These are phyloP conservation scores for Drosophila trapezifrons DNA, from an alignment of 1,140 invertebrate genomes.

Conservation along the genomic window DNA sequence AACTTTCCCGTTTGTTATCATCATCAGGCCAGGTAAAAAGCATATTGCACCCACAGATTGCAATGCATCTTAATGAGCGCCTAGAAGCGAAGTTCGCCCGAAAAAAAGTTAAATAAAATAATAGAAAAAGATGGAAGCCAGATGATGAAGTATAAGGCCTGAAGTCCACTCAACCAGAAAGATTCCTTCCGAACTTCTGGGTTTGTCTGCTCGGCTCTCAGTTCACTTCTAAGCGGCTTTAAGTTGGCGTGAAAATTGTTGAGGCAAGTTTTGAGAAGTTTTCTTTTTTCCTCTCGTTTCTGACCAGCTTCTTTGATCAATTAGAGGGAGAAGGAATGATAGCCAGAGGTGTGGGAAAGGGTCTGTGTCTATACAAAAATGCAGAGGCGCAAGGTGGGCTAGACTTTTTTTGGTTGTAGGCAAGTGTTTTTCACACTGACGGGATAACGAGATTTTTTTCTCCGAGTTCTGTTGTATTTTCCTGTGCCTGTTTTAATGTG, in stretches of 20 bases:
- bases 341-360: slow-evolving; percentile 2
- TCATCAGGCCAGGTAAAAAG: slow-evolving; percentile 38
- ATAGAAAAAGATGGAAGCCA: slow-evolving; percentile 2
- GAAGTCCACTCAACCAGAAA: slow-evolving; percentile 52
- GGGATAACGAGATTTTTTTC: slow-evolving; percentile 66
- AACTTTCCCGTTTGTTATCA: slow-evolving; percentile 71
- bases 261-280: slow-evolving; percentile 65
- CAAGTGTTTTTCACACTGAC: slow-evolving; percentile 21
- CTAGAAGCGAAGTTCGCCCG: slow-evolving; percentile 21
- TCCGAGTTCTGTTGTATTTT: slow-evolving; percentile 19
- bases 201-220: slow-evolving; percentile 19
- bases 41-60: slow-evolving; percentile 68
- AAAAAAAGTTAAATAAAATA: slow-evolving; percentile 10
- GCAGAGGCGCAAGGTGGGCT: slow-evolving; percentile 3
- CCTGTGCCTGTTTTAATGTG: slow-evolving; percentile 46
- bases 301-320: slow-evolving; percentile 66
- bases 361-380: slow-evolving; percentile 4
- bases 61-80: slow-evolving; percentile 64
- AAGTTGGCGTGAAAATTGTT: slow-evolving; percentile 78
- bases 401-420: slow-evolving; percentile 9
- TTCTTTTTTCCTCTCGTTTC: slow-evolving; percentile 21
- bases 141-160: slow-evolving; percentile 33
- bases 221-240: slow-evolving; percentile 64
- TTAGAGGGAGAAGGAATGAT: slow-evolving; percentile 26
- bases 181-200: slow-evolving; percentile 41